Base-by-base conservation (phyloP, 1,140 invertebrate species). In the Drosophila asahinai region DNA sequence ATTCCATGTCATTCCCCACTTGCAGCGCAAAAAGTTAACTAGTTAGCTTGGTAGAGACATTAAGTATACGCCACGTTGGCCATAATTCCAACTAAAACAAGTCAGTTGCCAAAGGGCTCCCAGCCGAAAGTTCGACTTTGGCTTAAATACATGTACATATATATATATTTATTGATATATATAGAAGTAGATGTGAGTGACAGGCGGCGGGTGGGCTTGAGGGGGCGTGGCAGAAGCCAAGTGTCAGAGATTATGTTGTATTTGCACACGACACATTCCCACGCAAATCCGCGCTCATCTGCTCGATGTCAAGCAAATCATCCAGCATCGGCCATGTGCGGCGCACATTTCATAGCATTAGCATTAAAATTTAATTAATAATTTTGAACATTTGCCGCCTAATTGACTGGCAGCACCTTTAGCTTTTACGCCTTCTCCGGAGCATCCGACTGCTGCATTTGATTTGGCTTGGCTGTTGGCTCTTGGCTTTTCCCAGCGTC, bases 351-450 rank as follows among this genome's bases (percentile, higher is more conserved):
- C 63, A 58, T 30, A 40, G 58, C 59, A 81, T 90, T 81, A 67
- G 67, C 71, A 89, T 83, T 80, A 77, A 86, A 81, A 86, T 82
- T 90, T 77, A 90, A 89, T 89, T 90, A 89, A 81, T 66, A 86
- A 89, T 79, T 80, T 66, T 70, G 47, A 80, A 62, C 71, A 54
- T 80, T 86, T 82, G 78, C 74, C 61, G 62, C 63, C 55, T 81
- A 89, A 81, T 87, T 87, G 81, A 84, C 86, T 84, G 64, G 66
- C 48, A 61, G 54, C 63, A 87, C 81, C 84, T 71, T 74, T 74
- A 84, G 83, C 80, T 78, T 72, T 71, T 42, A 57, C 76, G 66
- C 77, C 66, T 60, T 57, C 58, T 33, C 42, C 30, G 52, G 36
- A 40, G 71, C 70, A 61, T 67, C 27, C 81, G 36, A 57, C 54